phyloP scores from a whole-genome alignment of 2,888 invertebrate genomes.

The Drymonia ruficornis region DNA sequence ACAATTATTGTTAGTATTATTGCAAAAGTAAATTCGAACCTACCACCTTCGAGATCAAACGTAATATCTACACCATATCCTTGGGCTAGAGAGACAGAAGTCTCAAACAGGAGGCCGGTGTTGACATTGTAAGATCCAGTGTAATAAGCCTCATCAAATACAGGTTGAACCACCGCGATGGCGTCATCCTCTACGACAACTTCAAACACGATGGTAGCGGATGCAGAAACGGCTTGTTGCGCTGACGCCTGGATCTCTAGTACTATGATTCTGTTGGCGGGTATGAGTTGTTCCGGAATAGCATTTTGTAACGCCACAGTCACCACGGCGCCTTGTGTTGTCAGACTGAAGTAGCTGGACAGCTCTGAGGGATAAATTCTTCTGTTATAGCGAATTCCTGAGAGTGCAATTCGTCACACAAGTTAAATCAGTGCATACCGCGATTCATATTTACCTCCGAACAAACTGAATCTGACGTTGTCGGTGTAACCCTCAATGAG shows the following conservation, averaged over 20 bases:
- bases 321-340: slow-evolving; percentile 18
- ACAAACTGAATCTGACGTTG: slow-evolving; percentile 7
- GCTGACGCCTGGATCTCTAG: slow-evolving; percentile 43
- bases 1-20: no score
- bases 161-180: slow-evolving; percentile 9
- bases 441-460: slow-evolving; percentile 13
- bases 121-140: slow-evolving; percentile 33
- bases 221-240: slow-evolving; percentile 31
- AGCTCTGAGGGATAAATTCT: slow-evolving; percentile 24
- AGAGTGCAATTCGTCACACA: not conserved
- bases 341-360: slow-evolving; percentile 21
- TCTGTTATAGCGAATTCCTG: not conserved
- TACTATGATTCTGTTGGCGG: slow-evolving; percentile 36
- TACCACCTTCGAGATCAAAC: slow-evolving; percentile 46
- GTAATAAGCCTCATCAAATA: slow-evolving; percentile 35
- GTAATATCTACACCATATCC: slow-evolving; percentile 38
- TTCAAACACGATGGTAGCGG: slow-evolving; percentile 45
- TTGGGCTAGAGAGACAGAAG: slow-evolving; percentile 27
- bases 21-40: slow-evolving; percentile 7
- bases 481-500: slow-evolving; percentile 40
- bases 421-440: not conserved
- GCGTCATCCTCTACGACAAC: slow-evolving; percentile 15
- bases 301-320: slow-evolving; percentile 19
- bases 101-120: slow-evolving; percentile 25
- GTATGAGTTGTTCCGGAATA: slow-evolving; percentile 42